These are phyloP conservation scores for Unio pictorum DNA, from an alignment of 2,888 invertebrate species.

Conservation along the genomic window DNA sequence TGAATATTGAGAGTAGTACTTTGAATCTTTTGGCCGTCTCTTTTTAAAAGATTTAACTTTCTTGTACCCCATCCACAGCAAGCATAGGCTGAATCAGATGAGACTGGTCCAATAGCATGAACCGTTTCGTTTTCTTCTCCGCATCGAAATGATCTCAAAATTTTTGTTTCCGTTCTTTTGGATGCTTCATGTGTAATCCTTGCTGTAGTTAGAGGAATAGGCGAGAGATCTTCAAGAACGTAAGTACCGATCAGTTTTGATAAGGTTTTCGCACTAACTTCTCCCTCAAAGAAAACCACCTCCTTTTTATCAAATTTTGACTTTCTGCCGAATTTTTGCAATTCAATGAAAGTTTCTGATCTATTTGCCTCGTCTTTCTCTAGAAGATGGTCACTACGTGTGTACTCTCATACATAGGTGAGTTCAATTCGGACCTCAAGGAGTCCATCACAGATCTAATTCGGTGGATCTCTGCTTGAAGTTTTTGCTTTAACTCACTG, in stretches of 20 bases:
- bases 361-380: conserved; percentile 10
- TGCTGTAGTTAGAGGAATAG: conserved; percentile 24
- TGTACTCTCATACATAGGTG: conserved; percentile 26
- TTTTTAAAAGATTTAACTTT: conserved; percentile 27
- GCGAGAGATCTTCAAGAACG: conserved; percentile 19
- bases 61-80: conserved; percentile 45
- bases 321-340: conserved; percentile 11
- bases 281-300: conserved; percentile 27
- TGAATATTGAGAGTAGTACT: conserved; percentile 32
- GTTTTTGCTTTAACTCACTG: conserved; percentile 20
- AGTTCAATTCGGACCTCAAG: conserved; percentile 18
- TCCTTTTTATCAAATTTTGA: conserved; percentile 25
- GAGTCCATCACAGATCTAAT: conserved; percentile 24
- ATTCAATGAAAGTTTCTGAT: conserved; percentile 1
- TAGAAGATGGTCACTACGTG: conserved; percentile 17
- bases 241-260: conserved; percentile 23
- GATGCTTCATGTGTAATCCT: conserved; percentile 22
- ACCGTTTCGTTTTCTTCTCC: conserved; percentile 35
- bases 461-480: conserved; percentile 23
- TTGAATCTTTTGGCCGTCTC: conserved; percentile 26
- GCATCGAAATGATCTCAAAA: conserved; percentile 24
- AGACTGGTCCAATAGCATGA: conserved; percentile 40
- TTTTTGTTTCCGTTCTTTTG: conserved; percentile 28
- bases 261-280: conserved; percentile 20
- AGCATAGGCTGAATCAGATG: conserved; percentile 36